Evolutionary conservation across 2,888 invertebrate genomes (phyloP), one percentile per base, ranked within the genome.

Genomic region (Acleris sparsana): DNA sequence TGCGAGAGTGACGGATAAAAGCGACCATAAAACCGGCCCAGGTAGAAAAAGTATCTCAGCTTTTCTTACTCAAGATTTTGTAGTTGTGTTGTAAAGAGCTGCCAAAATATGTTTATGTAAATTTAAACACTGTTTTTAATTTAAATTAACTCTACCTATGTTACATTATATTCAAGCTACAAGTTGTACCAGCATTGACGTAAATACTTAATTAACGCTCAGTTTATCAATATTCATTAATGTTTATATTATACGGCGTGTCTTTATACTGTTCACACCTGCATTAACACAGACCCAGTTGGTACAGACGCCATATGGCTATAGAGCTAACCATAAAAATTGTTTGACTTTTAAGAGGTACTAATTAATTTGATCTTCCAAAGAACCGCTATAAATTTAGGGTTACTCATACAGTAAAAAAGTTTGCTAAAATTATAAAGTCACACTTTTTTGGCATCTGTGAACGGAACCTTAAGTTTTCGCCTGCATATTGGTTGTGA

Each of bases 301-400:
- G 49, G 39, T 11, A 7, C 39, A 18, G 25, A 29, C 51, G 33
- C 59, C 63, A 64, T 53, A 64, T 64, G 64, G 64, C n/a, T 18
- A 22, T 39, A 39, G 39, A 11, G 18, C 44, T 33, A 29, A 25
- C 49, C 64, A 64, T 60, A 64, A 59, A 64, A 59, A 60, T 46
- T 66, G 56, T 62, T 66, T 62, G 66, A 62, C 57, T 62, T 66
- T 62, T 57, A 66, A 66, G 43, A 53, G 66, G 62, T 66, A 53
- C 66, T 61, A 65, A 65, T 65, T 61, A 61, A 65, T 65, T 65
- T 65, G 61, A 61, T 61, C 65, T 65, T 65, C 39, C 33, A 33
- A 66, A 55, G 52, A 52, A 52, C 66, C 62, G 62, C 61, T 66
- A 53, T 39, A 39, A n/a, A 20, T 51, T 13, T 20, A 61, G 65